Base-by-base conservation (phyloP, 2,113 vertebrate species). In the Verasper variegatus region DNA sequence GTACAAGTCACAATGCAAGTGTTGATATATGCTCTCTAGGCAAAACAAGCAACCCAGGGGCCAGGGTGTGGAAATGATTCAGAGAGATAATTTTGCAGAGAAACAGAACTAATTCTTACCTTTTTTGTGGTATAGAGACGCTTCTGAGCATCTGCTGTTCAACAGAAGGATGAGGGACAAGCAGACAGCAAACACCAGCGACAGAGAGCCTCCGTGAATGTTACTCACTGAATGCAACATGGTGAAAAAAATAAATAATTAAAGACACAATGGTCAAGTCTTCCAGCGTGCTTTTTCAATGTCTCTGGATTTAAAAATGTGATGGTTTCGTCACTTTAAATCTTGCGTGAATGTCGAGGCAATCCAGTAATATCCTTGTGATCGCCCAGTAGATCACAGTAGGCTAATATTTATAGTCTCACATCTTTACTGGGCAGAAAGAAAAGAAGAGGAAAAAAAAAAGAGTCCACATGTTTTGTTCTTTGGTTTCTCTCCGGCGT, bases 381-480 rank as follows among this genome's bases (percentile, higher is more conserved):
- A 82, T 21, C 40, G 18, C 52, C 15, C 10, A n/a, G 70, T 26
- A 23, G 69, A 76, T 47, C 12, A 56, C 11, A 42, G 11, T 42
- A 13, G 57, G 68, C 60, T 79, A 71, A 84, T 83, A 92, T 90
- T 88, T 92, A 92, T 90, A 90, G 80, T 76, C 69, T 82, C 71
- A 63, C 72, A 73, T 66, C 71, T 80, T 68, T 6, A 17, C 69
- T 62, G 55, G n/a, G 54, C 59, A 70, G 31, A 45, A 55, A 49
- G 37, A 5, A 23, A 2, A 76, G 24, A 63, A 9, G 57, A n/a
- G 26, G 8, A n/a, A 56, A 24, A 45, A 59, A 58, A 59, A 71
- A 62, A 58, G 8, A 3, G 40, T 68, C 70, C 67, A 58, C 40
- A 78, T 71, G 71, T 89, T 82, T 74, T 60, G 26, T 67, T 84